A percentile compares a stretch with the other conserved stretches of the same genome.
phyloP scores from a whole-genome alignment of 2,797 vertebrate genomes.

The Myioborus miniatus region DNA sequence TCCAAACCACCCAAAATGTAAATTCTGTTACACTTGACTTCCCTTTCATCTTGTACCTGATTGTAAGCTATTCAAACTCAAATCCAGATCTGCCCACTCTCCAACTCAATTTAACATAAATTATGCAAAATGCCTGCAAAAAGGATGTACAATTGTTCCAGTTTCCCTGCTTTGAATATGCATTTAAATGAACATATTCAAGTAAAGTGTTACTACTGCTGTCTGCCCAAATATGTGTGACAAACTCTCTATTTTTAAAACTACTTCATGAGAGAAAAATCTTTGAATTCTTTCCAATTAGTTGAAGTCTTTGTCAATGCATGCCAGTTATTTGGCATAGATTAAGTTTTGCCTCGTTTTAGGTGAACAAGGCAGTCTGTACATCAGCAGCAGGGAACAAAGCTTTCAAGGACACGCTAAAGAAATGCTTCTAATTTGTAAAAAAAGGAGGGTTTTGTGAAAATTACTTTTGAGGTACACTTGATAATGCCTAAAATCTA shows the following conservation, averaged over 20 bases:
- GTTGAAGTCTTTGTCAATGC: background rate
- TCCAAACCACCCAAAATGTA: background rate
- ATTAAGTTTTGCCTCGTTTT: background rate
- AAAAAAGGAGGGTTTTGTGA: background rate
- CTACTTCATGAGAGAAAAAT: background rate
- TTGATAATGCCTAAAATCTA: background rate
- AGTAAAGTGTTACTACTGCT: background rate
- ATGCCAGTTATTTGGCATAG: background rate
- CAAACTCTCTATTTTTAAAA: background rate
- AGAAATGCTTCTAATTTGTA: background rate
- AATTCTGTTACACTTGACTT: background rate
- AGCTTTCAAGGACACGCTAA: background rate
- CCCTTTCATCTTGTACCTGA: background rate
- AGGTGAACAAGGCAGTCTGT: background rate
- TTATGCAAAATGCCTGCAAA: background rate
- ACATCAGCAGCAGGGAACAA: background rate
- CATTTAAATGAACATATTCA: background rate
- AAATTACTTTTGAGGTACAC: background rate
- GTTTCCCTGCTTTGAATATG: background rate
- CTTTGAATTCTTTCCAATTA: background rate
- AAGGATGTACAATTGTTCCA: background rate
- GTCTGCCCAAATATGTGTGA: background rate
- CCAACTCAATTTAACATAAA: background rate
- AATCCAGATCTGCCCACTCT: background rate
- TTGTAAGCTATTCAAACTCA: background rate